These are phyloP conservation scores for Mionectes olivaceus DNA, from an alignment of 2,797 vertebrate species.

Conservation along the genomic window DNA sequence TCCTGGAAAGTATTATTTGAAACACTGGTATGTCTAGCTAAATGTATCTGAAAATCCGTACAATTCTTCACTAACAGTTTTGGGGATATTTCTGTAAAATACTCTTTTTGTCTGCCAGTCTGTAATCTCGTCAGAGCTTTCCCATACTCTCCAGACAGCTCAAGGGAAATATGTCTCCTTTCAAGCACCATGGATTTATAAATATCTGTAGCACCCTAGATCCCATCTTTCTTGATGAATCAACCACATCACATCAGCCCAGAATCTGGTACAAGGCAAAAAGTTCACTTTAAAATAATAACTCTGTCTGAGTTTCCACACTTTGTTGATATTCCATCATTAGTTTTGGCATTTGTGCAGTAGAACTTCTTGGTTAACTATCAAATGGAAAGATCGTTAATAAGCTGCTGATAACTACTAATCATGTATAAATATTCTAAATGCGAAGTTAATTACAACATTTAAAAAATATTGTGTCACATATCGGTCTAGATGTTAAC, in stretches of 20 bases:
- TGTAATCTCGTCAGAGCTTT: neutral
- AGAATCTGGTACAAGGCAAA: neutral
- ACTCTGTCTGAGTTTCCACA: neutral
- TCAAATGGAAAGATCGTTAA: neutral
- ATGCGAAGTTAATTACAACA: neutral
- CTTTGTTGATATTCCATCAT: neutral
- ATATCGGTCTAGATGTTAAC: neutral
- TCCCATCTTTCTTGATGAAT: neutral
- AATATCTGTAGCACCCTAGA: neutral
- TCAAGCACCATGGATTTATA: neutral
- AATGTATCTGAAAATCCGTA: neutral
- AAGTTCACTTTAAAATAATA: neutral
- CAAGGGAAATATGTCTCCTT: neutral
- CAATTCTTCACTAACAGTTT: neutral
- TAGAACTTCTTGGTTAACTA: neutral
- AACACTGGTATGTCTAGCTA: neutral
- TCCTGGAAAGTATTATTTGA: neutral
- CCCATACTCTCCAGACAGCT: accelerated
- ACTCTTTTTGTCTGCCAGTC: neutral
- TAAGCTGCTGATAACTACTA: neutral
- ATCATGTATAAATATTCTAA: neutral
- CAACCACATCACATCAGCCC: neutral
- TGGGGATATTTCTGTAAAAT: neutral
- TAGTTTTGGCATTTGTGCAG: neutral
- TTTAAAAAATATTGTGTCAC: neutral